phyloP scores from a whole-genome alignment of 2,888 invertebrate species.

The Cryptophagus acutangulus region DNA sequence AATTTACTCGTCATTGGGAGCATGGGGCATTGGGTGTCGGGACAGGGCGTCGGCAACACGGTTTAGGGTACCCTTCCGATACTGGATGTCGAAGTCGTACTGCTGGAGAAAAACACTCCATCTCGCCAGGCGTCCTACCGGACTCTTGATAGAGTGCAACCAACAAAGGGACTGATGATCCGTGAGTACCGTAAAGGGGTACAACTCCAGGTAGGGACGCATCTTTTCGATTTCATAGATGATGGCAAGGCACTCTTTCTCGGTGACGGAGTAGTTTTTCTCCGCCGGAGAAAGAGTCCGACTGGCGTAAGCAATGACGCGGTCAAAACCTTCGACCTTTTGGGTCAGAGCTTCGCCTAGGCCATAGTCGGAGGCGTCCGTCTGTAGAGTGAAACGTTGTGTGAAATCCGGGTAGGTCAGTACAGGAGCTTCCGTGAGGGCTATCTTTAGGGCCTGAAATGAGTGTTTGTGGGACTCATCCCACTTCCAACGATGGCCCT shows the following conservation, averaged over 20 bases:
- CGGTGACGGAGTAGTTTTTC: constrained; percentile 16
- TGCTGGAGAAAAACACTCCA: constrained; percentile 16
- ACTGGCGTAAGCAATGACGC: too few relatives aligned
- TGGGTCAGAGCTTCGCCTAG: too few relatives aligned
- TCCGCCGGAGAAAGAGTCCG: too few relatives aligned
- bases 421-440: too few relatives aligned
- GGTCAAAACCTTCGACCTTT: too few relatives aligned
- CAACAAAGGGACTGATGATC: constrained; percentile 17
- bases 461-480: too few relatives aligned
- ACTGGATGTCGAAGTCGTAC: constrained; percentile 15
- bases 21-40: too few relatives aligned
- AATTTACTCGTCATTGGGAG: neutral
- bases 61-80: constrained; percentile 12
- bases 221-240: constrained; percentile 14
- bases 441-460: too few relatives aligned
- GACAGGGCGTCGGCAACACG: constrained; percentile 13
- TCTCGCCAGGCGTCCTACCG: constrained; percentile 13
- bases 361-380: too few relatives aligned
- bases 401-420: too few relatives aligned
- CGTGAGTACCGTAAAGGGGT: constrained; percentile 14
- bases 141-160: constrained; percentile 18
- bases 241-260: constrained; percentile 18
- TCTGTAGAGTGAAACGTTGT: too few relatives aligned
- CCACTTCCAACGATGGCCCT: too few relatives aligned
- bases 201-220: constrained; percentile 11